Evolutionary conservation across 2,113 vertebrate species (phyloP).

Genomic region (Oenanthe melanoleuca): DNA sequence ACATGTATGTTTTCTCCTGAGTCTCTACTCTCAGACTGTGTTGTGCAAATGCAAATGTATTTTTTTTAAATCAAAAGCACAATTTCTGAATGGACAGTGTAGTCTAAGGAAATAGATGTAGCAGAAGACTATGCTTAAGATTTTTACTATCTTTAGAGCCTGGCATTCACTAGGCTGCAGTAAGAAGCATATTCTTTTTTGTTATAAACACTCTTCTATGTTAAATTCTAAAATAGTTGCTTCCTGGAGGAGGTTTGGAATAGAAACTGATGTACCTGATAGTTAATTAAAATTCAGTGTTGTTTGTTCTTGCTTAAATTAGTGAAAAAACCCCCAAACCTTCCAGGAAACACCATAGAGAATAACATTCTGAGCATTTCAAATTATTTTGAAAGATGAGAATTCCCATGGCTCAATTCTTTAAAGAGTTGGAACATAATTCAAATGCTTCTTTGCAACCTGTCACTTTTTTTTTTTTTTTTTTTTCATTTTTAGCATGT

Average conservation of each 20-base stretch:
- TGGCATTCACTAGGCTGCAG: background rate
- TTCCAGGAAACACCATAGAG: slow-evolving; percentile 52
- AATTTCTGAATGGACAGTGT: background rate
- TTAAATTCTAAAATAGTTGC: slow-evolving; percentile 54
- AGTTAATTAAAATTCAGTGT: slow-evolving; percentile 65
- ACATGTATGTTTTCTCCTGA: background rate
- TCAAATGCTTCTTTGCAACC: slow-evolving; percentile 27
- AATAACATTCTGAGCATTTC: slow-evolving; percentile 20
- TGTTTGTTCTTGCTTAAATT: slow-evolving; percentile 62
- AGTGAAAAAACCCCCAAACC: background rate
- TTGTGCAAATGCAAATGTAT: background rate
- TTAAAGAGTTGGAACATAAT: background rate
- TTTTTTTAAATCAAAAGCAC: background rate
- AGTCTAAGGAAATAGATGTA: background rate
- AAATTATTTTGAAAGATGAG: slow-evolving; percentile 58
- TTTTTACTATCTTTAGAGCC: background rate
- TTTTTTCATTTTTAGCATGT: background rate
- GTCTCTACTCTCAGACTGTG: background rate
- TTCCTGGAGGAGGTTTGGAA: slow-evolving; percentile 50
- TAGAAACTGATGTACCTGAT: slow-evolving; percentile 62
- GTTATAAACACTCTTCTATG: background rate
- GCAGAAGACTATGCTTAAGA: background rate
- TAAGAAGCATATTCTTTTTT: slow-evolving; percentile 15
- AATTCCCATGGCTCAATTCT: slow-evolving; percentile 30
- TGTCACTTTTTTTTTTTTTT: background rate